Evolutionary conservation across 2,888 invertebrate genomes (phyloP), one percentile per base, ranked within the genome.

Genomic region (Zonitis immaculata): DNA sequence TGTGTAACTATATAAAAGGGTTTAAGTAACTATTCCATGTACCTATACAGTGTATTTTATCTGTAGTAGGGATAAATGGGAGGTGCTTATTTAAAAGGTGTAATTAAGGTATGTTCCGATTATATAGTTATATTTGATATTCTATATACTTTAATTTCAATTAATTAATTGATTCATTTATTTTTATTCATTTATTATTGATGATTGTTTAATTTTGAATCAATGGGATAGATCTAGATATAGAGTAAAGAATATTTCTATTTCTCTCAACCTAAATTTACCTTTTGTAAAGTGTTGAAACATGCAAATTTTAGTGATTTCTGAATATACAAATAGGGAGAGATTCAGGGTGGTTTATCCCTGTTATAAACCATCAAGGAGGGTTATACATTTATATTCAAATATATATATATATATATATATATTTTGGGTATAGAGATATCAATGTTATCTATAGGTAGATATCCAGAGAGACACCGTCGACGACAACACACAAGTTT

Each of bases 401-500:
- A 11, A 18, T 39, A 39, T 39, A 35, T 7, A 35, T 39, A 39
- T 39, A 39, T 39, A 18, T 39, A 39, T 39, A 26, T 7, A 11
- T 28, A 5, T 28, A 39, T 39, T n/a, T n/a, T n/a, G n/a, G n/a
- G n/a, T n/a, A n/a, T n/a, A n/a, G n/a, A 39, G 9, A 39, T 18
- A 39, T 39, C 39, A 18, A 18, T 39, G 39, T 39, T 39, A n/a
- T n/a, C n/a, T n/a, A 32, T 32, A 32, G 42, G 47, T 22, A 35
- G 9, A 20, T 35, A 39, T 25, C 44, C 22, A 18, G 27, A 49
- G 64, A 68, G 64, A 61, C n/a, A n/a, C n/a, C n/a, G n/a, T n/a
- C n/a, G n/a, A n/a, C 57, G 58, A 58, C 18, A 61, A 56, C 64
- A 61, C 64, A 60, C 63, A 67, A 71, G 69, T 66, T 69, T 67